Conservation (phyloP, 2,888 invertebrate genomes). For the Sceliomorpha sp. region DNA sequence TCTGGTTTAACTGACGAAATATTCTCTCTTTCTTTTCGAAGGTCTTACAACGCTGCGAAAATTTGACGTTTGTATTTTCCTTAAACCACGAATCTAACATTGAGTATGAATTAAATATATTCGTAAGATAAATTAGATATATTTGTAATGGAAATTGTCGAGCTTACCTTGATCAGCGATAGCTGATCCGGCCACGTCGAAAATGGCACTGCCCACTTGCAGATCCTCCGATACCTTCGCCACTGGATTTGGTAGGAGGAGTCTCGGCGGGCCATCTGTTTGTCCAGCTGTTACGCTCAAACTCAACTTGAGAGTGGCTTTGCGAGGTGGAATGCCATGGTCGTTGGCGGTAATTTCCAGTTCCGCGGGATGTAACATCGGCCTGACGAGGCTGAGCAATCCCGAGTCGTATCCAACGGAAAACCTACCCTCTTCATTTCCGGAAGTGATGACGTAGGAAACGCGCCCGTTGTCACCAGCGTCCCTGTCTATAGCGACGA, state of each 20-base stretch:
- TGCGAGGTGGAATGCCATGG: constrained; percentile 88
- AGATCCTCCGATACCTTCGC: constrained; percentile 90
- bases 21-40: too few relatives aligned
- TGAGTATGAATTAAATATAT: too few relatives aligned
- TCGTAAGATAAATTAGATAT: too few relatives aligned
- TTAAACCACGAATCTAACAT: too few relatives aligned
- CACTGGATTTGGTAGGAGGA: constrained; percentile 87
- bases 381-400: constrained; percentile 86
- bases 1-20: too few relatives aligned
- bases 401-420: constrained; percentile 90
- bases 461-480: constrained; percentile 92
- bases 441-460: constrained; percentile 91
- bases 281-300: constrained; percentile 85
- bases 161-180: constrained; percentile 86
- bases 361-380: constrained; percentile 81
- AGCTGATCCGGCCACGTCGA: constrained; percentile 88
- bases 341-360: constrained; percentile 94
- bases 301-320: constrained; percentile 85
- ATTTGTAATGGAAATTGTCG: too few relatives aligned
- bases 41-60: too few relatives aligned
- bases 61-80: too few relatives aligned
- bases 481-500: constrained; percentile 93
- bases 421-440: constrained; percentile 90
- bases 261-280: constrained; percentile 90
- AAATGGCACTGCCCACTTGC: constrained; percentile 87